Evolutionary conservation across 2,113 vertebrate genomes (phyloP), one percentile per base, ranked within the genome.

Genomic region (Microtus richardsoni): DNA sequence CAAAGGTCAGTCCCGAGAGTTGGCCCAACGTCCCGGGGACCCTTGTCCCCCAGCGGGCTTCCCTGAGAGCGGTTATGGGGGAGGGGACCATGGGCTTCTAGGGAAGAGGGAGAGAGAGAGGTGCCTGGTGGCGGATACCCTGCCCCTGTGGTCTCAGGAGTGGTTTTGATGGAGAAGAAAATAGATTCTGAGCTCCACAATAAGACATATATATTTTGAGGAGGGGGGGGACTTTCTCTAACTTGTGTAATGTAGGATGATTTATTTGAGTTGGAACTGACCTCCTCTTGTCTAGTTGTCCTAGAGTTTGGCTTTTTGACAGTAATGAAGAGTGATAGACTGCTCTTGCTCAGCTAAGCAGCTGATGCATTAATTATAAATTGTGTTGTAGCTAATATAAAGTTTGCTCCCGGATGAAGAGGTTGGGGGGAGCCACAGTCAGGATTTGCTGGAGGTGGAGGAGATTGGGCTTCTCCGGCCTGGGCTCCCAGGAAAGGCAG

Each of bases 281-380:
- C 99, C 99, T 98, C 98, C 98, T 97, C 98, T 99, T 98, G 99
- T 99, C 99, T 99, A 98, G 98, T 98, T 98, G 98, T 99, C 99
- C 99, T 99, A 98, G 98, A 99, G 99, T 99, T 99, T 98, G 99
- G 99, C 98, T 99, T 99, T 99, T 98, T 99, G 99, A 99, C 99
- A 99, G 99, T 99, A 99, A 99, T 99, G 99, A 99, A 99, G 99
- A 99, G 99, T 99, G 99, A 99, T 99, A 99, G 99, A 99, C 99
- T 98, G 98, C 99, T 99, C 98, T 98, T 99, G 99, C 99, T 99
- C 98, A 98, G 99, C 98, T 99, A 99, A 98, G 99, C 99, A 99
- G 99, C 99, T 99, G 99, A 99, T 99, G 99, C 98, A 99, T 99
- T 99, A 99, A 99, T 99, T 99, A 99, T 99, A 99, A 99, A 98